These are phyloP conservation scores for Drosophila pseudoananassae DNA, from an alignment of 1,140 invertebrate genomes.

Conservation along the genomic window DNA sequence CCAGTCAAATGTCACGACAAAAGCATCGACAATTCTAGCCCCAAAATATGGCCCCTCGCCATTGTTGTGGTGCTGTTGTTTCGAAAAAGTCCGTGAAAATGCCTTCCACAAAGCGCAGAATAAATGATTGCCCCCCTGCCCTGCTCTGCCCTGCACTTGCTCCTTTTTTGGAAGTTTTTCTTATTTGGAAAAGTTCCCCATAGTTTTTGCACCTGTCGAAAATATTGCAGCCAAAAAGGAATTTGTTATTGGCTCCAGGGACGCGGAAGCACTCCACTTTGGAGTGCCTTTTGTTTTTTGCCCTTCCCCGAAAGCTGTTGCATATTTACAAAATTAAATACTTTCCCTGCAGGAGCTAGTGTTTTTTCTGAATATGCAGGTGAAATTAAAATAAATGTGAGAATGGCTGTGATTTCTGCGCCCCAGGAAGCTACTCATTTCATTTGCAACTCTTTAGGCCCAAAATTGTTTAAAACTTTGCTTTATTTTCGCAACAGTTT, in stretches of 20 bases:
- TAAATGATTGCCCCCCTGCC: slow-evolving; percentile 47
- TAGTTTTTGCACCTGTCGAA: slow-evolving; percentile 34
- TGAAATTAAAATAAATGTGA: too few relatives aligned
- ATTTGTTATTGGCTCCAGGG: slow-evolving; percentile 55
- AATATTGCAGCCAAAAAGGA: slow-evolving; percentile 45
- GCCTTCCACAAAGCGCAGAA: slow-evolving; percentile 37
- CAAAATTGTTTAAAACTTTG: not conserved
- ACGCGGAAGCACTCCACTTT: slow-evolving; percentile 19
- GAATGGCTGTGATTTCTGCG: not conserved
- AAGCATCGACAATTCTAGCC: slow-evolving; percentile 23
- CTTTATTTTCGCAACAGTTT: not conserved
- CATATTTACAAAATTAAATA: slow-evolving; percentile 61
- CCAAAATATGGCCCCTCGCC: slow-evolving; percentile 10
- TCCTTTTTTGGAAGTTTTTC: slow-evolving; percentile 1
- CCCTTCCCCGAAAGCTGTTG: slow-evolving; percentile 34
- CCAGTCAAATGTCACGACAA: slow-evolving; percentile 62
- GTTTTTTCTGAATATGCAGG: slow-evolving; percentile 12
- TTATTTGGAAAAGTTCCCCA: slow-evolving; percentile 36
- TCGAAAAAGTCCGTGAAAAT: slow-evolving; percentile 34
- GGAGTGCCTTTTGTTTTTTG: slow-evolving; percentile 19
- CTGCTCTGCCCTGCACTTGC: not conserved
- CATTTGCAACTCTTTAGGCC: not conserved
- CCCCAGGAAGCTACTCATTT: not conserved
- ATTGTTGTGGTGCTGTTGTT: slow-evolving; percentile 20
- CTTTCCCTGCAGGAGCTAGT: slow-evolving; percentile 5